Conservation (phyloP, 1,140 invertebrate genomes). For the Sminthurinus signatus region DNA sequence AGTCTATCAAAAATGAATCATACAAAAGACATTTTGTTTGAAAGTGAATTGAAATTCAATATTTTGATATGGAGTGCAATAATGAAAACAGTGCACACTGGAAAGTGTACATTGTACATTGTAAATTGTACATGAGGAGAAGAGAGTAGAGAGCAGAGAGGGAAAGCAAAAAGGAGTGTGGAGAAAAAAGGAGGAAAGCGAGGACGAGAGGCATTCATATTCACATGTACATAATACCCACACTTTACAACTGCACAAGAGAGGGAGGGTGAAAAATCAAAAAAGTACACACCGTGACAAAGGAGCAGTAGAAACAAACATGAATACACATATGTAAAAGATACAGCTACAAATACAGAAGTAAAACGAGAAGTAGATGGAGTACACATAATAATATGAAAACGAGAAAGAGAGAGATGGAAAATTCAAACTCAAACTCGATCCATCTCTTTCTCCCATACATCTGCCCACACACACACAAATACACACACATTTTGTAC, state of each 20-base stretch:
- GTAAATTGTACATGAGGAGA: neutral
- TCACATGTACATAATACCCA: too few species aligned
- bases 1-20: constrained; percentile 40
- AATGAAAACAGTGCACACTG: constrained; percentile 24
- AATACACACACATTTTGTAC: too few species aligned
- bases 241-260: too few species aligned
- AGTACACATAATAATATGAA: neutral
- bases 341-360: neutral
- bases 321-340: neutral
- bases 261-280: constrained; percentile 37
- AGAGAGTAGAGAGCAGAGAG: constrained; percentile 12
- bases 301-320: constrained; percentile 16
- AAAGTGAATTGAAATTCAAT: constrained; percentile 42
- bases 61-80: constrained; percentile 39
- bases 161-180: neutral
- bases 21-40: constrained; percentile 32
- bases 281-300: constrained; percentile 31
- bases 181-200: constrained; percentile 7
- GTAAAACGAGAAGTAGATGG: neutral
- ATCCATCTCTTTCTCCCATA: constrained; percentile 1
- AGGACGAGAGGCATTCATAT: too few species aligned
- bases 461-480: constrained; percentile 4
- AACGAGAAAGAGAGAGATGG: neutral
- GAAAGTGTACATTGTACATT: too few species aligned
- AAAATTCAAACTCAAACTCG: constrained; percentile 3